Evolutionary conservation across 2,113 vertebrate genomes (phyloP).

Genomic region (Okapia johnstoni): DNA sequence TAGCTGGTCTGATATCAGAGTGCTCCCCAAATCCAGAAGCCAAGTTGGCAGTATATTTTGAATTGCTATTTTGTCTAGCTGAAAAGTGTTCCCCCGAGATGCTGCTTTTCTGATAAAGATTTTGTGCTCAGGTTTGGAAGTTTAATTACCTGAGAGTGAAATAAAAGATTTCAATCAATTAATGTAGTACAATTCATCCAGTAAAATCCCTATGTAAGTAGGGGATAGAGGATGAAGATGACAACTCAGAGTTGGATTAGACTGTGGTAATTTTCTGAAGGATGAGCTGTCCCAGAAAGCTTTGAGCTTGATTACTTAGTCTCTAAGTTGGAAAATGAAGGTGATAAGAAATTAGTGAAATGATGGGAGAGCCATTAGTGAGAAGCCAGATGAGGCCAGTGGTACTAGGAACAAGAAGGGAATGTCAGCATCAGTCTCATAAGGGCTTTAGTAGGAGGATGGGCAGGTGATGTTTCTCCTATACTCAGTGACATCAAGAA

Average conservation of each 20-base stretch:
- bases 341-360: slow-evolving; percentile 49
- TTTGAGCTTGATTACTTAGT: neutral
- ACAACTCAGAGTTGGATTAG: slow-evolving; percentile 61
- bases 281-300: slow-evolving; percentile 1
- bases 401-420: neutral
- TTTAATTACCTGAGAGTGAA: slow-evolving; percentile 66
- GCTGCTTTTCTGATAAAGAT: slow-evolving; percentile 60
- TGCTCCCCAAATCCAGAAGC: slow-evolving; percentile 15
- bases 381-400: neutral
- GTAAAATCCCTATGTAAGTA: slow-evolving; percentile 57
- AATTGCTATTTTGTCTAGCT: slow-evolving; percentile 54
- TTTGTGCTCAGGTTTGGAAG: slow-evolving; percentile 67
- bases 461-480: neutral
- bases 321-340: slow-evolving; percentile 46
- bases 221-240: neutral
- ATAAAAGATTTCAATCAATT: slow-evolving; percentile 61
- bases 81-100: slow-evolving; percentile 55
- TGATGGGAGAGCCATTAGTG: slow-evolving; percentile 8
- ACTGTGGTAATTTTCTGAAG: slow-evolving; percentile 43
- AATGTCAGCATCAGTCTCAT: neutral
- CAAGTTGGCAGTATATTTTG: slow-evolving; percentile 47
- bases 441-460: neutral
- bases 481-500: neutral
- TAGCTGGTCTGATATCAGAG: neutral
- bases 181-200: slow-evolving; percentile 28